Evolutionary conservation across 1,140 invertebrate species (phyloP).

Genomic region (Neomicropteryx cornuta): DNA sequence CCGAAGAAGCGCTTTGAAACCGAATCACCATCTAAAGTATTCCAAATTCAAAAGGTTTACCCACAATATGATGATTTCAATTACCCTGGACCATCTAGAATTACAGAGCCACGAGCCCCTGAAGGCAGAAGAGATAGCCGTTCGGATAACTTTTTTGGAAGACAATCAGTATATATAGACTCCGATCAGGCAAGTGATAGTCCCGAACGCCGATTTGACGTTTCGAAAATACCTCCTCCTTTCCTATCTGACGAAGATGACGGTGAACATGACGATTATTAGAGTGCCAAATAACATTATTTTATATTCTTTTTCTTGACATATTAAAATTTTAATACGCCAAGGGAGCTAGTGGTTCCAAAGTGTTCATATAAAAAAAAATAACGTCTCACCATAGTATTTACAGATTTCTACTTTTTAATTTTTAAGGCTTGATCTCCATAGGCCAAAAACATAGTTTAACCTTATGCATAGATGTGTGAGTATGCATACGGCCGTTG

Average conservation of each 20-base stretch:
- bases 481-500: no score
- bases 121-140: slow-evolving; percentile 32
- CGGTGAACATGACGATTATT: slow-evolving; percentile 34
- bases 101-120: slow-evolving; percentile 20
- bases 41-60: slow-evolving; percentile 37
- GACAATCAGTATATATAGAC: slow-evolving; percentile 35
- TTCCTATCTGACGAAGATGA: slow-evolving; percentile 52
- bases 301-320: neutral
- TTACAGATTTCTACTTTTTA: no score
- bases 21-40: slow-evolving; percentile 31
- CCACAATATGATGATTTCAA: slow-evolving; percentile 35
- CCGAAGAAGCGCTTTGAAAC: slow-evolving; percentile 37
- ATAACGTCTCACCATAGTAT: no score
- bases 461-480: no score
- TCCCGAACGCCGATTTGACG: slow-evolving; percentile 55
- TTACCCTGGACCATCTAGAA: slow-evolving; percentile 15
- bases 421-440: no score
- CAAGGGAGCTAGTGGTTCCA: no score
- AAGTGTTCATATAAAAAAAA: no score
- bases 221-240: slow-evolving; percentile 53
- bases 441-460: no score
- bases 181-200: slow-evolving; percentile 40
- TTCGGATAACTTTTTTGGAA: slow-evolving; percentile 32
- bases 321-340: no score
- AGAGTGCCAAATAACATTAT: neutral